A percentile compares a stretch with the other conserved stretches of the same genome.
Evolutionary conservation across 2,113 vertebrate species (phyloP).

Genomic region (Hippocampus abdominalis): DNA sequence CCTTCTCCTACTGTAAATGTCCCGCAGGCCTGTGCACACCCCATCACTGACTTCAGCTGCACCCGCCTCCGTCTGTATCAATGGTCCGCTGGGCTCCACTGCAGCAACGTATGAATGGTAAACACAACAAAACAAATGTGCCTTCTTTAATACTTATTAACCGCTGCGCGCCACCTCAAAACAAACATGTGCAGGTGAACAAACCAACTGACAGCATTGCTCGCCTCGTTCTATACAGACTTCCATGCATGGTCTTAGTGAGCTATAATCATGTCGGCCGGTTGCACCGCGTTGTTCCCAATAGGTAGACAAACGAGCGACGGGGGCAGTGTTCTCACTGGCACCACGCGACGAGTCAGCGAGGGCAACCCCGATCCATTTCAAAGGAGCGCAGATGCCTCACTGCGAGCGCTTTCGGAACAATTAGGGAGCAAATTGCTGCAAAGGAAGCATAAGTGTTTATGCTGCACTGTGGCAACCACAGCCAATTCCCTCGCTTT

Average conservation of each 20-base stretch:
- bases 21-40: constrained; percentile 12
- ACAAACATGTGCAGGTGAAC: constrained; percentile 62
- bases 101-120: constrained; percentile 49
- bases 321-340: constrained; percentile 30
- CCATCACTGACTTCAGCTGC: constrained; percentile 15
- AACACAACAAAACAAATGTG: constrained; percentile 40
- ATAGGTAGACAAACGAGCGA: constrained; percentile 29
- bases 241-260: constrained; percentile 35
- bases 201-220: constrained; percentile 46
- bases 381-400: constrained; percentile 27
- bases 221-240: constrained; percentile 33
- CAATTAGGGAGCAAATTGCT: constrained; percentile 44
- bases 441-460: constrained; percentile 16
- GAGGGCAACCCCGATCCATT: constrained; percentile 41
- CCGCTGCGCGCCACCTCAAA: not conserved
- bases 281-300: constrained; percentile 8
- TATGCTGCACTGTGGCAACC: not conserved
- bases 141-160: constrained; percentile 32
- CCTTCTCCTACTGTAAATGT: constrained; percentile 23
- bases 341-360: constrained; percentile 20
- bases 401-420: constrained; percentile 25
- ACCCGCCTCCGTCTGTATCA: constrained; percentile 30
- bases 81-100: constrained; percentile 16
- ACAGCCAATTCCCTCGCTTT: not conserved
- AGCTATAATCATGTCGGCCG: constrained; percentile 6